These are phyloP conservation scores for Perognathus longimembris DNA, from an alignment of 2,113 vertebrate genomes.

Conservation along the genomic window DNA sequence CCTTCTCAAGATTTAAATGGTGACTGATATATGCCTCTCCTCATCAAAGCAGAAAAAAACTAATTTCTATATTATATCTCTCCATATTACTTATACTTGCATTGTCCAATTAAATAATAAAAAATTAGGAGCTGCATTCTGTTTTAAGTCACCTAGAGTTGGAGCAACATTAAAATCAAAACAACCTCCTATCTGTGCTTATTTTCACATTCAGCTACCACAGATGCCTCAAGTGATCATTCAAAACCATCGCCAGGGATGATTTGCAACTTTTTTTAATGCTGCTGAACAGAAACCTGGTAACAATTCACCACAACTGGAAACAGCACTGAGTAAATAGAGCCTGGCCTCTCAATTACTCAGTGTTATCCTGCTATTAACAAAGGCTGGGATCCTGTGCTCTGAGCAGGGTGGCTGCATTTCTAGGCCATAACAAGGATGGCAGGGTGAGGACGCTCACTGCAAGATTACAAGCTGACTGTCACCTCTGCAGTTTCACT, in stretches of 20 bases:
- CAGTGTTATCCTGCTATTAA: neutral
- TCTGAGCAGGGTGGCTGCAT: neutral
- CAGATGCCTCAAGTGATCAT: constrained; percentile 36
- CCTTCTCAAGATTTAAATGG: neutral
- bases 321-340: neutral
- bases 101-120: neutral
- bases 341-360: neutral
- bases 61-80: neutral
- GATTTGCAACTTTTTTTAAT: neutral
- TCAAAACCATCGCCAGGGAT: constrained; percentile 15
- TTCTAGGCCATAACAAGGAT: neutral
- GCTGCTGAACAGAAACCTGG: neutral
- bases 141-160: neutral
- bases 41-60: neutral
- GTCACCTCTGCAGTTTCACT: constrained; percentile 45
- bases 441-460: neutral
- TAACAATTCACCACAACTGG: neutral
- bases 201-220: neutral
- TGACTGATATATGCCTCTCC: neutral
- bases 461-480: neutral
- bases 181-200: neutral
- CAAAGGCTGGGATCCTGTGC: neutral
- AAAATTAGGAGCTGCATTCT: neutral
- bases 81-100: neutral
- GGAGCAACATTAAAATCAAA: constrained; percentile 40